Percentiles rank a stretch among this genome's conserved stretches.
These are phyloP conservation scores for Drosophila guanche DNA, from an alignment of 1,140 invertebrate genomes.

Conservation along the genomic window DNA sequence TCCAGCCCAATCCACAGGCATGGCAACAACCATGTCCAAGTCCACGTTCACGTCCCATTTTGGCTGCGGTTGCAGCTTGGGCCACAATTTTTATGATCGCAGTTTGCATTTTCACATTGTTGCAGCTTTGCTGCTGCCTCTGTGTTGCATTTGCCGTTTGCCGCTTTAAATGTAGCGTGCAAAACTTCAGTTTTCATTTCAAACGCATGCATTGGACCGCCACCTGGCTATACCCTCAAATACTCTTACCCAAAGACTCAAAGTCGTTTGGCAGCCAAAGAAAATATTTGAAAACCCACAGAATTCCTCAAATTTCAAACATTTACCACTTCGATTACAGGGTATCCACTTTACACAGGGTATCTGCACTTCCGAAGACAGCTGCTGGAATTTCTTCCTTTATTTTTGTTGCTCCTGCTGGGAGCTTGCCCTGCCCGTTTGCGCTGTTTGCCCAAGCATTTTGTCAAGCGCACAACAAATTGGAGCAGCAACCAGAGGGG, in stretches of 20 bases:
- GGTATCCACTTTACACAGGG: too few relatives aligned
- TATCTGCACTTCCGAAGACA: too few relatives aligned
- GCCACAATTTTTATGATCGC: constrained; percentile 76
- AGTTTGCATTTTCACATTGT: constrained; percentile 75
- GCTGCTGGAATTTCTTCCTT: too few relatives aligned
- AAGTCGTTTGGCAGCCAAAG: too few relatives aligned
- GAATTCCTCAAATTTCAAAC: too few relatives aligned
- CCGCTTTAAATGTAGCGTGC: constrained; percentile 78
- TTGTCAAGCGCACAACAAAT: constrained; percentile 65
- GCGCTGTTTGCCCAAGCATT: constrained; percentile 60
- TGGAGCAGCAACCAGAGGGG: constrained; percentile 19
- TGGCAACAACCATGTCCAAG: constrained; percentile 49
- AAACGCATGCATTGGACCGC: constrained; percentile 77
- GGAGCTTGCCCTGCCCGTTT: constrained; percentile 30
- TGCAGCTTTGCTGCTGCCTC: constrained; percentile 38
- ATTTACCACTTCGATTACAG: too few relatives aligned
- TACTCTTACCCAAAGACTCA: not conserved
- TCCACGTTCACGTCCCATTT: constrained; percentile 59
- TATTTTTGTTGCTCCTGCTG: constrained; percentile 6
- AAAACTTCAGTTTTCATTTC: constrained; percentile 81
- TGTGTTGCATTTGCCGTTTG: constrained; percentile 52
- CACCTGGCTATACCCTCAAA: constrained; percentile 34
- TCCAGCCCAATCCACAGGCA: constrained; percentile 23
- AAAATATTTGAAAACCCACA: too few relatives aligned
- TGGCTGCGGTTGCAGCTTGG: constrained; percentile 57